Percentiles rank a stretch among this genome's conserved stretches.
Evolutionary conservation across 2,797 vertebrate species (phyloP).

Genomic region (Todus mexicanus): DNA sequence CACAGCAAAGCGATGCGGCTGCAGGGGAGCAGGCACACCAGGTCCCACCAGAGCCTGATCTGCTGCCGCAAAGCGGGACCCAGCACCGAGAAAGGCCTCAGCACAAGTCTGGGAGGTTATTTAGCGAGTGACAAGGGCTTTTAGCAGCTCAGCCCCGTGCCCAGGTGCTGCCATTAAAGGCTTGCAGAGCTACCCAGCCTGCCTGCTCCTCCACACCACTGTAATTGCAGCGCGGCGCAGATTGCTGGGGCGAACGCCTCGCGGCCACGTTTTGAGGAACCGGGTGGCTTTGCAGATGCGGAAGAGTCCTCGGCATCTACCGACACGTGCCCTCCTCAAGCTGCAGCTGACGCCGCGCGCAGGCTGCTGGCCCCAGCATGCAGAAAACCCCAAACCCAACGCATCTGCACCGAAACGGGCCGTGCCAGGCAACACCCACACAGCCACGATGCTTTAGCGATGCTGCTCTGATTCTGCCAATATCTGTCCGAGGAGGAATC

Average conservation of each 20-base stretch:
- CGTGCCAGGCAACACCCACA: neutral
- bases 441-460: accelerated
- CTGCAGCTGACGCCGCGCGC: neutral
- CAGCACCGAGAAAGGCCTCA: neutral
- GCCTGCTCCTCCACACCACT: accelerated
- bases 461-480: neutral
- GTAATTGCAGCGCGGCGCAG: neutral
- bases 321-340: neutral
- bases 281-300: neutral
- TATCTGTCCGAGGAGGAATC: neutral
- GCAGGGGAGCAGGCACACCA: neutral
- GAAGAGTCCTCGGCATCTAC: neutral
- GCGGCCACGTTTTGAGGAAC: neutral
- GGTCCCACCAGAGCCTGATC: neutral
- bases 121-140: neutral
- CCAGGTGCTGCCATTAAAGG: neutral
- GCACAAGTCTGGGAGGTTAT: neutral
- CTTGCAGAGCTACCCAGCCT: neutral
- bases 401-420: neutral
- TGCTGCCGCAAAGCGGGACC: accelerated
- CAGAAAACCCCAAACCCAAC: neutral
- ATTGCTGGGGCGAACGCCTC: neutral
- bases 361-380: neutral
- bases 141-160: neutral
- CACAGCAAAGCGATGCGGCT: neutral